Evolutionary conservation across 2,113 vertebrate genomes (phyloP).

Genomic region (Dromiciops gliroides): DNA sequence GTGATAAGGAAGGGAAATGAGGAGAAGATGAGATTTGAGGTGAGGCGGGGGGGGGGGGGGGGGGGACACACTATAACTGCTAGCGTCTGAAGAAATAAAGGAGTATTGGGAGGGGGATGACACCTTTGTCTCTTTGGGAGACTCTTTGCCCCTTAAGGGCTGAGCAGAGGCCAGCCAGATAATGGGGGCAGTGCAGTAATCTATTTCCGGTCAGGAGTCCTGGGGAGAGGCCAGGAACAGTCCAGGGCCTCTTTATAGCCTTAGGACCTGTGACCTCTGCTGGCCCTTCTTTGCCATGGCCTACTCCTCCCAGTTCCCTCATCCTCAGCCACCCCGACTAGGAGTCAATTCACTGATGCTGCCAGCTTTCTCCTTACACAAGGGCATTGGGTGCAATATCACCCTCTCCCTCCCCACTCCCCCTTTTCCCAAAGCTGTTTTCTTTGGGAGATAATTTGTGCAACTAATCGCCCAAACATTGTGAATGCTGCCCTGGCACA

Average conservation of each 20-base stretch:
- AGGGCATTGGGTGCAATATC: constrained; percentile 21
- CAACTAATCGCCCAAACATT: constrained; percentile 31
- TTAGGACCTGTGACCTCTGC: neutral
- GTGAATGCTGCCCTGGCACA: rapidly evolving
- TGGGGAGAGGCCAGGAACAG: neutral
- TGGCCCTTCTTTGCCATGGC: neutral
- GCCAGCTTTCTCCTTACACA: constrained; percentile 2
- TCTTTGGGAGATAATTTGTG: constrained; percentile 26
- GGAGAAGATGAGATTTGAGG: neutral
- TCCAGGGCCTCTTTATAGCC: neutral
- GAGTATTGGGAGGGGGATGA: neutral
- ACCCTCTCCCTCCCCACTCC: neutral
- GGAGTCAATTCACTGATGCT: neutral
- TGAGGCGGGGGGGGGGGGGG: too few relatives aligned
- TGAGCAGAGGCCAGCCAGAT: neutral
- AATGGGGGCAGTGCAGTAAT: neutral
- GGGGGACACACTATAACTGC: neutral
- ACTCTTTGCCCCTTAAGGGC: neutral
- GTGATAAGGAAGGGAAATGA: neutral
- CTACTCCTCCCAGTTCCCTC: neutral
- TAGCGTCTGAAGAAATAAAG: neutral
- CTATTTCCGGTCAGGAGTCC: neutral
- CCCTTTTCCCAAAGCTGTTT: constrained; percentile 32
- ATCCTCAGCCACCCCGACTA: neutral
- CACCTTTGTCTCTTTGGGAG: neutral